A percentile compares a stretch with the other conserved stretches of the same genome.
phyloP scores from a whole-genome alignment of 2,113 vertebrate genomes.

The Pachyramphus minor region DNA sequence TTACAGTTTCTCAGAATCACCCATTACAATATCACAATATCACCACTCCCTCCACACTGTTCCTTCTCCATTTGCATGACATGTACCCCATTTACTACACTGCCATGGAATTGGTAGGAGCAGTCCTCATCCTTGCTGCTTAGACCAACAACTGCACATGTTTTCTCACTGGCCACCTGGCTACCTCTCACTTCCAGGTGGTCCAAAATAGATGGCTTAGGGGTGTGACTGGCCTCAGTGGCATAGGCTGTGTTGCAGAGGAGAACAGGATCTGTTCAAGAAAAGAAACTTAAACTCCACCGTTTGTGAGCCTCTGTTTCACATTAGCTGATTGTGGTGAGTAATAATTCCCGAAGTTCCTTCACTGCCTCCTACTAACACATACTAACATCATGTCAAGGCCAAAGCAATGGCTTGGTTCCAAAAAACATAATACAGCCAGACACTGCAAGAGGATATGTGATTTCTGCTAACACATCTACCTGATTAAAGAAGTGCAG shows the following conservation, averaged over 20 bases:
- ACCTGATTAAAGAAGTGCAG: slow-evolving; percentile 33
- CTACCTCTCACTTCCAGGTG: background rate
- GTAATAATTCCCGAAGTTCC: background rate
- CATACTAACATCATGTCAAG: background rate
- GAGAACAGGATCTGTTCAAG: background rate
- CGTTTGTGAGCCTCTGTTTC: background rate
- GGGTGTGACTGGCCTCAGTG: background rate
- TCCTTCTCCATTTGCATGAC: background rate
- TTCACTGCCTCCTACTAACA: background rate
- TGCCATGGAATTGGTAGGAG: background rate
- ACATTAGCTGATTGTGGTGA: background rate
- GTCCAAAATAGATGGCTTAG: no score
- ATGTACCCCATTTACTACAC: background rate
- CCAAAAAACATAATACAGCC: background rate
- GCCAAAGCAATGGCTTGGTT: slow-evolving; percentile 18
- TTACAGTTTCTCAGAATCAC: background rate
- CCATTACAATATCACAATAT: background rate
- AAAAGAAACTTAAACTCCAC: background rate
- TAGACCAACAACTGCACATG: no score
- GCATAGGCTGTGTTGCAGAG: background rate
- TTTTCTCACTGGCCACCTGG: background rate
- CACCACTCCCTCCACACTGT: background rate
- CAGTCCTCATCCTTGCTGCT: background rate
- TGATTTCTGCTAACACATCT: slow-evolving; percentile 16
- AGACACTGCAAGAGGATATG: background rate